Evolutionary conservation across 2,888 invertebrate genomes (phyloP), one percentile per base, ranked within the genome.

Genomic region (Dryobotodes eremita): DNA sequence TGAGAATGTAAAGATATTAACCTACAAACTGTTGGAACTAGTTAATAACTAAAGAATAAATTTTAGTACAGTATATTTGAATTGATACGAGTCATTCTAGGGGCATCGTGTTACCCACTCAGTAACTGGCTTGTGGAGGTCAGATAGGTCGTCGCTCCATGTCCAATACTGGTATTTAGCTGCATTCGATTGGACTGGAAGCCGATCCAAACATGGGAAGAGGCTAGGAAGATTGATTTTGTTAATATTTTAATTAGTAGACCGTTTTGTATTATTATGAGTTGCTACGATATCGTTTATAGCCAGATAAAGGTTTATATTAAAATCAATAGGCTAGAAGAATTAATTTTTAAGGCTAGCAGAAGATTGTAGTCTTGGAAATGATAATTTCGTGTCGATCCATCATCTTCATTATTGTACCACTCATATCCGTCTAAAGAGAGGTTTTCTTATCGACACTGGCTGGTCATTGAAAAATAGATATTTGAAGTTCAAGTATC

Each of bases 1-100:
- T 68, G 26, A 59, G 70, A 71, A 75, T 66, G 68, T 65, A 77
- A 75, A 62, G 50, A 31, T 64, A n/a, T n/a, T n/a, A n/a, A n/a
- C 15, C 50, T 66, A 23, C 8, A 71, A 53, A 66, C 26, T 53
- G 20, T 17, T 50, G 17, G n/a, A n/a, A n/a, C n/a, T n/a, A n/a
- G n/a, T n/a, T n/a, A n/a, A n/a, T n/a, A n/a, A n/a, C n/a, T n/a
- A n/a, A n/a, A n/a, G n/a, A n/a, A n/a, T n/a, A 65, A 77, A 69
- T 77, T 64, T 62, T 26, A 1, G 13, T 53, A 48, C 68, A 73
- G 64, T 69, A 71, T 73, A 26, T 31, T 50, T n/a, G 10, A 36
- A 20, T 31, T 36, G 15, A 65, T 17, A 13, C 11, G 23, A 36
- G 5, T 36, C 2, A 11, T 62, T 62, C 20, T 36, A 62, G 11